phyloP scores from a whole-genome alignment of 2,888 invertebrate species.

The Odontocolon sp. region DNA sequence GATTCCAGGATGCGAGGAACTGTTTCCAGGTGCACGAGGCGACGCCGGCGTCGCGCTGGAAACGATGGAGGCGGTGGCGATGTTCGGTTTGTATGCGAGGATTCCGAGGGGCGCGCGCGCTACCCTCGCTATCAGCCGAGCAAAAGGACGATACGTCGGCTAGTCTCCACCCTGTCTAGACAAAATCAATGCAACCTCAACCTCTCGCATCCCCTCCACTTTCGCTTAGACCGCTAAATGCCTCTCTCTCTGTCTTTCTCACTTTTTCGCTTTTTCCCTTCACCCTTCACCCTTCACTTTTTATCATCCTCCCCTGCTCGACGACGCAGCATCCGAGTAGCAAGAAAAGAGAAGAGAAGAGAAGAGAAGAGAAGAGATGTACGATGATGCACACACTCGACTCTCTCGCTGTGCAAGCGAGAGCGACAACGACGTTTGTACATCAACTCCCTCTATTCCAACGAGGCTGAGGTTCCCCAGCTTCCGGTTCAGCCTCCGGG shows the following conservation, averaged over 20 bases:
- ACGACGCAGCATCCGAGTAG: no score
- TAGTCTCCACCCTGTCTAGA: conserved; percentile 79
- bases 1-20: conserved; percentile 38
- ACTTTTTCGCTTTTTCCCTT: no score
- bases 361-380: not conserved
- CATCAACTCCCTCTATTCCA: no score
- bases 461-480: no score
- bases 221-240: conserved; percentile 61
- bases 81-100: conserved; percentile 8
- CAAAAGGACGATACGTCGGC: conserved; percentile 70
- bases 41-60: conserved; percentile 43
- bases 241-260: no score
- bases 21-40: conserved; percentile 57
- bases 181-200: conserved; percentile 79
- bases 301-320: not conserved
- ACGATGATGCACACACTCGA: no score
- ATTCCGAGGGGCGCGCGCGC: conserved; percentile 53
- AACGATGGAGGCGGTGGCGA: conserved; percentile 33
- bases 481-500: not conserved
- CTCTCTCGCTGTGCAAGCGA: no score
- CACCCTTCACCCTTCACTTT: conserved; percentile 23
- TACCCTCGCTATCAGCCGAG: conserved; percentile 55
- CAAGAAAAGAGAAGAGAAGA: not conserved
- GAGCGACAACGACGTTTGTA: no score
- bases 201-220: conserved; percentile 61